These are phyloP conservation scores for Epinephelus awoara DNA, from an alignment of 2,797 vertebrate genomes.

Conservation along the genomic window DNA sequence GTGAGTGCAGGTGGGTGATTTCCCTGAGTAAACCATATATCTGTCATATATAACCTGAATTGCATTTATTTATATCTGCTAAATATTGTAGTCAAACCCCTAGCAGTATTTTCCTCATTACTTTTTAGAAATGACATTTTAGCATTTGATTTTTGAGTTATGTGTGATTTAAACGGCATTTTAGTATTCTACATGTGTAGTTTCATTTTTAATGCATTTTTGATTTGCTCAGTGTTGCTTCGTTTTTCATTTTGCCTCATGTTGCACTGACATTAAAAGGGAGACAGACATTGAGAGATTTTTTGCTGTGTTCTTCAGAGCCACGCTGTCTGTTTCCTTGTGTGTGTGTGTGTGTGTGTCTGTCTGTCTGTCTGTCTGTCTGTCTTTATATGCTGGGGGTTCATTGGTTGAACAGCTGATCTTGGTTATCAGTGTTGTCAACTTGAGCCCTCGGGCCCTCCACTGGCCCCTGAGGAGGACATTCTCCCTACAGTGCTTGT, in stretches of 20 bases:
- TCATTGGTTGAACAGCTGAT: conserved; percentile 69
- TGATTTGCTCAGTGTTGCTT: conserved; percentile 28
- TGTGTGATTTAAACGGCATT: conserved; percentile 8
- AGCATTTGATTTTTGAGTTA: not conserved
- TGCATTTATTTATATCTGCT: not conserved
- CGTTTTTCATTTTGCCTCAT: conserved; percentile 40
- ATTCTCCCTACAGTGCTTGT: conserved; percentile 39
- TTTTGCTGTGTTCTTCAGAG: conserved; percentile 38
- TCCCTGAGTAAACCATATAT: not conserved
- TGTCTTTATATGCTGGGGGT: conserved; percentile 49
- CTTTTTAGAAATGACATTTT: not conserved
- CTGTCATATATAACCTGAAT: too few species aligned
- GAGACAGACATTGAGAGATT: conserved; percentile 42
- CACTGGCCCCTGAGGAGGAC: conserved; percentile 47
- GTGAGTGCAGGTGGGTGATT: too few species aligned
- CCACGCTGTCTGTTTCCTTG: conserved; percentile 1
- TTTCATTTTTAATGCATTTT: conserved; percentile 16
- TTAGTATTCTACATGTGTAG: conserved; percentile 15
- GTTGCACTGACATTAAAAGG: conserved; percentile 54
- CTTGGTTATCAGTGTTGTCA: conserved; percentile 72
- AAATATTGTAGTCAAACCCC: not conserved
- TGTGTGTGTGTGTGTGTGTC: conserved; percentile 25
- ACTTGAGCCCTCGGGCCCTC: conserved; percentile 48
- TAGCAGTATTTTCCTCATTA: not conserved
- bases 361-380: conserved; percentile 1